phyloP scores from a whole-genome alignment of 2,113 vertebrate genomes.

The Manacus vitellinus region DNA sequence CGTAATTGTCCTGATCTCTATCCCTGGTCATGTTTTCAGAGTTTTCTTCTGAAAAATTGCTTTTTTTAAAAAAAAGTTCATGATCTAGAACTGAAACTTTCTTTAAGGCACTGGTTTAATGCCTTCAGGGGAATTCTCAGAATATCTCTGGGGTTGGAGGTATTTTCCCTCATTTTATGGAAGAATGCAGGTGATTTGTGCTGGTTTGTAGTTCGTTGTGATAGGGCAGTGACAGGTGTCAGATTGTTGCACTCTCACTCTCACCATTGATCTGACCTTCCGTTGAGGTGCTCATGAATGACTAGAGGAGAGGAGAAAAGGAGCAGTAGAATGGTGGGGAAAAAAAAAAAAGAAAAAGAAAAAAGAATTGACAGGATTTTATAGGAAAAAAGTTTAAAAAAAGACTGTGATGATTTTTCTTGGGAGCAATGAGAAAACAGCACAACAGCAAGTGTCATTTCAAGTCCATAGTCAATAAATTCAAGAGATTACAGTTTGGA shows the following conservation, averaged over 20 bases:
- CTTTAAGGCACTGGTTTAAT: neutral
- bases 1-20: neutral
- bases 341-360: neutral
- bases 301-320: neutral
- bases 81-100: neutral
- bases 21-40: neutral
- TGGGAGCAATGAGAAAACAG: neutral
- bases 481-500: neutral
- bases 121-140: neutral
- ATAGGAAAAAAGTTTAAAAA: neutral
- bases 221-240: neutral
- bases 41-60: neutral
- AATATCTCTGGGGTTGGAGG: neutral
- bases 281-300: neutral
- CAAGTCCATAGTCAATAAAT: neutral
- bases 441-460: neutral
- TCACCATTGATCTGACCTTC: neutral
- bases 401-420: neutral
- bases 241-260: neutral
- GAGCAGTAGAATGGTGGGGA: neutral
- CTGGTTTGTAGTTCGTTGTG: neutral
- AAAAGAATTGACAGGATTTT: neutral
- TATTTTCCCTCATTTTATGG: neutral
- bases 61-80: neutral
- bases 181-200: neutral